These are phyloP conservation scores for Apodemus speciosus DNA, from an alignment of 2,113 vertebrate species.

Conservation along the genomic window DNA sequence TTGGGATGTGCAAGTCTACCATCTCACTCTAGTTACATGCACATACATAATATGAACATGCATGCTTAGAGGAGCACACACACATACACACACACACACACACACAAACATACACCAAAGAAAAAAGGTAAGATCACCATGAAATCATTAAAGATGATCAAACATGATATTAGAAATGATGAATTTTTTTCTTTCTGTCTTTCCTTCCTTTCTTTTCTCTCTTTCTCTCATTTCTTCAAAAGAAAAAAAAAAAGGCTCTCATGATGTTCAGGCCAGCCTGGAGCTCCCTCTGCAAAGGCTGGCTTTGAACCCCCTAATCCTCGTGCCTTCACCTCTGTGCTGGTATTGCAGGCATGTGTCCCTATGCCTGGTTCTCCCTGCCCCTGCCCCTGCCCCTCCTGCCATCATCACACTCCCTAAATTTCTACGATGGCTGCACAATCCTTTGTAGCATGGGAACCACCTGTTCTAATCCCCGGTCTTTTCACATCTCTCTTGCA, in stretches of 20 bases:
- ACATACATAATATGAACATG: neutral
- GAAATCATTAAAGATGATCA: slow-evolving; percentile 23
- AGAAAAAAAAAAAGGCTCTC: neutral
- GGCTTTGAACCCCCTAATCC: neutral
- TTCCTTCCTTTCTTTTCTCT: neutral
- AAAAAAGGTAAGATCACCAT: neutral
- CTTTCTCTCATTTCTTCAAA: neutral
- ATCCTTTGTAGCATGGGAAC: neutral
- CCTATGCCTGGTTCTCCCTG: neutral
- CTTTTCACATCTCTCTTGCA: neutral
- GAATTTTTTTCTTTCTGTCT: neutral
- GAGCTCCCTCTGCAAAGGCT: neutral
- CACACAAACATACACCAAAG: neutral
- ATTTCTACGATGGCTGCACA: neutral
- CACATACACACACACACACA: neutral
- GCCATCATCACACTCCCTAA: neutral
- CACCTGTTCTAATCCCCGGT: neutral
- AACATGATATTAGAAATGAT: neutral
- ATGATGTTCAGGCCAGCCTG: neutral
- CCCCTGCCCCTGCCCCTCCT: neutral
- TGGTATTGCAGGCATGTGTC: neutral
- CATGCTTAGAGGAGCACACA: too few species aligned
- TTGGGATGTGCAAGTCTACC: neutral
- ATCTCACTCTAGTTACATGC: neutral
- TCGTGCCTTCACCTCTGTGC: neutral